These are phyloP conservation scores for Chaetophractus vellerosus DNA, from an alignment of 2,797 vertebrate genomes.

Conservation along the genomic window DNA sequence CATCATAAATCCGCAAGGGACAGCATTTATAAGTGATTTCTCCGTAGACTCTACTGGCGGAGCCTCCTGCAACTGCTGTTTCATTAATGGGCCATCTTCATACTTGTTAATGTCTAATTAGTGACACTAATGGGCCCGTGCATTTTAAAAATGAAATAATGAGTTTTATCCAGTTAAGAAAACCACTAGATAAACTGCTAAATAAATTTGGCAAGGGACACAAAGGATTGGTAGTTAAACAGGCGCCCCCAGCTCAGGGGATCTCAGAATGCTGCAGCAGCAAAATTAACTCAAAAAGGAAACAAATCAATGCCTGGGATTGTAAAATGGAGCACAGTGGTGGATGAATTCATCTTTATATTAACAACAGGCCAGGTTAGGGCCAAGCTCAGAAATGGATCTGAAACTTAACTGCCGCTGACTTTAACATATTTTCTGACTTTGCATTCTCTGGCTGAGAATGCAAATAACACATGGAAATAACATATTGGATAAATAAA, in stretches of 20 bases:
- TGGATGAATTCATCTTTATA: conserved; percentile 75
- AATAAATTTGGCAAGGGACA: conserved; percentile 88
- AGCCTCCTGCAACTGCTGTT: conserved; percentile 86
- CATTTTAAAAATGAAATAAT: conserved; percentile 89
- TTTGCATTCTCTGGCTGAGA: conserved; percentile 77
- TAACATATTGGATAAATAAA: conserved; percentile 39
- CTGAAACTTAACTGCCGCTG: conserved; percentile 83
- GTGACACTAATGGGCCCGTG: conserved; percentile 87
- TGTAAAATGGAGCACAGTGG: conserved; percentile 69
- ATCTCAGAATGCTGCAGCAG: conserved; percentile 82
- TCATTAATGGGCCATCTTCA: conserved; percentile 90
- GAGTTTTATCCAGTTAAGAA: conserved; percentile 89
- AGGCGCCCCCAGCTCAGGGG: conserved; percentile 80
- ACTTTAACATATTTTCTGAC: conserved; percentile 86
- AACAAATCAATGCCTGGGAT: conserved; percentile 84
- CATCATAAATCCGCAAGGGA: conserved; percentile 81
- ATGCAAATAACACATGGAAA: conserved; percentile 65
- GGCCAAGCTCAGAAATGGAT: conserved; percentile 73
- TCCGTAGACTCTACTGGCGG: conserved; percentile 70
- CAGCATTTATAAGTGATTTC: conserved; percentile 78
- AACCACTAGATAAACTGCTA: conserved; percentile 85
- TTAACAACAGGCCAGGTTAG: conserved; percentile 77
- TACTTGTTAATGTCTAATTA: conserved; percentile 89
- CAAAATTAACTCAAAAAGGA: conserved; percentile 83
- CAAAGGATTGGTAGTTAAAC: conserved; percentile 80